These are phyloP conservation scores for Forficula auricularia DNA, from an alignment of 1,140 invertebrate genomes.

Conservation along the genomic window DNA sequence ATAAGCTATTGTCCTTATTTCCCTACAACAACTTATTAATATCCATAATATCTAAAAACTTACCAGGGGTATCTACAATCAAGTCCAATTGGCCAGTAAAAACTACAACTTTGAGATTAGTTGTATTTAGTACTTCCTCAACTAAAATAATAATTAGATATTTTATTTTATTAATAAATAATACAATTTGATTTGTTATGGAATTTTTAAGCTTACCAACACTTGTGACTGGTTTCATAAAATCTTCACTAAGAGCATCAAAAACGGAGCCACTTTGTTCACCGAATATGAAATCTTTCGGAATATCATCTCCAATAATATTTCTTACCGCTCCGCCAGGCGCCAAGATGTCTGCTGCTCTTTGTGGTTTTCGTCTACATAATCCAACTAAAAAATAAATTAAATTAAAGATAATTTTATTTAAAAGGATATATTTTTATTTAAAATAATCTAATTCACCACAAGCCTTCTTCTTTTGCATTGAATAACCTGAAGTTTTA, in stretches of 20 bases:
- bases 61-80: constrained; percentile 38
- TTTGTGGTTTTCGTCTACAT: too few species aligned
- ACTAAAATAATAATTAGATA: constrained; percentile 32
- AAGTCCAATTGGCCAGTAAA: constrained; percentile 52
- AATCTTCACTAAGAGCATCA: constrained; percentile 40
- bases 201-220: constrained; percentile 34
- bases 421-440: too few species aligned
- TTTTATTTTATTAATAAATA: not conserved
- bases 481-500: too few species aligned
- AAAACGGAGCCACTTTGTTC: constrained; percentile 40
- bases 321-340: not conserved
- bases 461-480: constrained; percentile 24
- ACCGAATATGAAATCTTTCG: constrained; percentile 13
- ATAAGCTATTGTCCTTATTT: too few species aligned
- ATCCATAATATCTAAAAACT: too few species aligned
- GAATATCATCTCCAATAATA: not conserved
- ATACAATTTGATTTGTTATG: too few species aligned
- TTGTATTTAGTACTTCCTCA: constrained; percentile 47
- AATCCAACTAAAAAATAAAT: too few species aligned
- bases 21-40: too few species aligned
- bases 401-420: too few species aligned
- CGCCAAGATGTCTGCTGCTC: too few species aligned
- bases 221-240: constrained; percentile 67
- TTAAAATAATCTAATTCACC: constrained; percentile 30
- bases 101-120: constrained; percentile 44